phyloP scores from a whole-genome alignment of 2,797 vertebrate genomes.

The Benthosema pterotum region DNA sequence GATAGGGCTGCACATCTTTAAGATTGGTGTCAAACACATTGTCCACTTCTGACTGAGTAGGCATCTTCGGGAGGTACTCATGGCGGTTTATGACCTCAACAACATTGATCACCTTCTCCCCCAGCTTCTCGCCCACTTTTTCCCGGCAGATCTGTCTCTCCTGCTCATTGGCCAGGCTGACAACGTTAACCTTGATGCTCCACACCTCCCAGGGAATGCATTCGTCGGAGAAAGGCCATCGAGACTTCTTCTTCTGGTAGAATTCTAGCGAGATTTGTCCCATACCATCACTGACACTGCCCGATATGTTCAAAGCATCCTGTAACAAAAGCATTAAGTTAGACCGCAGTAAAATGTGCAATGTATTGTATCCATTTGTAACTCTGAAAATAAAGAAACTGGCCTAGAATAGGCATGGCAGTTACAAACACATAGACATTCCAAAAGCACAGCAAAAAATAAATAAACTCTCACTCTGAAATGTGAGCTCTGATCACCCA shows the following conservation, averaged over 20 bases:
- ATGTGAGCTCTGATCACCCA: too few species aligned
- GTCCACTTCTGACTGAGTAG: conserved; percentile 97
- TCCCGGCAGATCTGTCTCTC: conserved; percentile 98
- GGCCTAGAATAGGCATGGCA: too few species aligned
- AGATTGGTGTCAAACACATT: conserved; percentile 97
- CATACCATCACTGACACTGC: conserved; percentile 92
- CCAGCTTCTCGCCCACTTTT: conserved; percentile 97
- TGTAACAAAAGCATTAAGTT: conserved; percentile 56
- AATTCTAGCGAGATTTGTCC: conserved; percentile 98
- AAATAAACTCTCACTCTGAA: too few species aligned
- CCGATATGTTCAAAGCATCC: conserved; percentile 90
- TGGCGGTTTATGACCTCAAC: conserved; percentile 98
- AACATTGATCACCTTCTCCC: conserved; percentile 97
- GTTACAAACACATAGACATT: too few species aligned
- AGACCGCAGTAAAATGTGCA: too few species aligned
- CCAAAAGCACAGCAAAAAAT: too few species aligned
- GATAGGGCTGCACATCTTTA: conserved; percentile 96
- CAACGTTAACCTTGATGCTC: conserved; percentile 98
- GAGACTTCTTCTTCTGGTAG: conserved; percentile 98
- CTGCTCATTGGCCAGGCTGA: conserved; percentile 95
- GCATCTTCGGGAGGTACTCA: conserved; percentile 98
- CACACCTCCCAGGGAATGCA: conserved; percentile 99
- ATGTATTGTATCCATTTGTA: too few species aligned
- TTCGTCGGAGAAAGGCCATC: conserved; percentile 97
- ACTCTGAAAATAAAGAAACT: not conserved